phyloP scores from a whole-genome alignment of 2,113 vertebrate genomes.

The zebrafish (Danio rerio) region GRCz12tu NC_133190.1:38280501-38281000 shows the following conservation, averaged over 20 bases:
- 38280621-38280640: too few relatives aligned
- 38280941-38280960: slow-evolving; percentile 57
- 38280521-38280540: too few relatives aligned
- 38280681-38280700: too few relatives aligned
- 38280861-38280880: slow-evolving; percentile 45
- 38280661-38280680: too few relatives aligned
- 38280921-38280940: slow-evolving; percentile 56
- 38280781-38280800: slow-evolving; percentile 35
- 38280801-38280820: slow-evolving; percentile 45
- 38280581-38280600: too few relatives aligned
- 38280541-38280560: too few relatives aligned
- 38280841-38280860: slow-evolving; percentile 39
- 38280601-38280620: too few relatives aligned
- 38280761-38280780: neutral
- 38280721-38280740: neutral
- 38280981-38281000: slow-evolving; percentile 46
- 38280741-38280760: neutral
- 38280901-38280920: slow-evolving; percentile 48
- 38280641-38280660: neutral
- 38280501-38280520: too few relatives aligned
- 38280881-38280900: slow-evolving; percentile 44
- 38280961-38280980: slow-evolving; percentile 34
- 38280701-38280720: neutral
- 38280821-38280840: neutral
- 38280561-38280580: too few relatives aligned